Evolutionary conservation across 2,888 invertebrate species (phyloP).

Genomic region (Drosophila hawaiiensis): DNA sequence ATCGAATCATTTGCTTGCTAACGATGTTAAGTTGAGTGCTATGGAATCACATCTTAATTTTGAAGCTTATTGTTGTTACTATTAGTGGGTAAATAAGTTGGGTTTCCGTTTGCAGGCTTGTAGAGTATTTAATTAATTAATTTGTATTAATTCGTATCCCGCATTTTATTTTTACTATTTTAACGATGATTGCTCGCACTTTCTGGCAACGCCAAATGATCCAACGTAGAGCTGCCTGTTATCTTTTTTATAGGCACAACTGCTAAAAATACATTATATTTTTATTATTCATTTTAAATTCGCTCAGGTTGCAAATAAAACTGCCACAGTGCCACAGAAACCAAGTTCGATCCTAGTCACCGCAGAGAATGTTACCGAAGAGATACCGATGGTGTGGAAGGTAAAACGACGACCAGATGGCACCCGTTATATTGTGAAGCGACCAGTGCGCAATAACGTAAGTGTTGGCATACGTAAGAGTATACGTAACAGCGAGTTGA

Average conservation of each 20-base stretch:
- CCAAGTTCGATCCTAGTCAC: slow-evolving; percentile 49
- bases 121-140: neutral
- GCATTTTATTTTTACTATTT: neutral
- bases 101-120: neutral
- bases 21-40: neutral
- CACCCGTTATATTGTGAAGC: slow-evolving; percentile 90
- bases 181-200: neutral
- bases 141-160: neutral
- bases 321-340: slow-evolving; percentile 29
- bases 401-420: slow-evolving; percentile 92
- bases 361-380: slow-evolving; percentile 41
- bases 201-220: neutral
- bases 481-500: slow-evolving; percentile 85
- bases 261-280: neutral
- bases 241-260: neutral
- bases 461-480: slow-evolving; percentile 88
- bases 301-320: slow-evolving; percentile 61
- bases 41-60: neutral
- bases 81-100: neutral
- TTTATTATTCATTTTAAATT: neutral
- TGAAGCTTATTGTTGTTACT: neutral
- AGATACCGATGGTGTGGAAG: slow-evolving; percentile 89
- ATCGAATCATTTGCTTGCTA: neutral
- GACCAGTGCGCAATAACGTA: slow-evolving; percentile 89
- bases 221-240: neutral